A percentile compares a stretch with the other conserved stretches of the same genome.
phyloP scores from a whole-genome alignment of 2,888 invertebrate species.

The Gisinianus flammeolus region DNA sequence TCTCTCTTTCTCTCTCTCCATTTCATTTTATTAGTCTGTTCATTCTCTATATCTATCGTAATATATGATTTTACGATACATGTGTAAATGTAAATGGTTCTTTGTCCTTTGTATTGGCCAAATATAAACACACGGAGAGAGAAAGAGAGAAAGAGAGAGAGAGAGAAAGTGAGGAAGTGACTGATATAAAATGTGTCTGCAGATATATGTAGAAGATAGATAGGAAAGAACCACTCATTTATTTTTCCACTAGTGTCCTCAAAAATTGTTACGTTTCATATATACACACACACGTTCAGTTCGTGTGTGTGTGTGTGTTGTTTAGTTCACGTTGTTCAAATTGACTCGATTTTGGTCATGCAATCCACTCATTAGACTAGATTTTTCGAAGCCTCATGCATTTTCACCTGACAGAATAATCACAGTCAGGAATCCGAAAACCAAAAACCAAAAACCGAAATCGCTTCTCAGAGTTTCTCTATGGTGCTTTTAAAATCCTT shows the following conservation, averaged over 20 bases:
- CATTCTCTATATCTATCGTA: neutral
- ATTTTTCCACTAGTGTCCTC: neutral
- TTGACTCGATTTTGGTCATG: conserved; percentile 18
- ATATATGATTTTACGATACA: neutral
- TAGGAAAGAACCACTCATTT: conserved; percentile 8
- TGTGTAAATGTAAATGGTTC: neutral
- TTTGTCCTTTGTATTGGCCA: neutral
- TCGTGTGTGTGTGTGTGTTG: neutral
- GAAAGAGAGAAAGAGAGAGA: neutral
- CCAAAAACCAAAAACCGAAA: too few relatives aligned
- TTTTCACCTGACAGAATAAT: conserved; percentile 40
- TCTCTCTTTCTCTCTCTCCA: too few relatives aligned
- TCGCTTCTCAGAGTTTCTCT: too few relatives aligned
- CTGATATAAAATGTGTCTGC: neutral
- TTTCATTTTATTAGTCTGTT: neutral
- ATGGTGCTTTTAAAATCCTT: neutral
- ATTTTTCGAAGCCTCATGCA: conserved; percentile 36
- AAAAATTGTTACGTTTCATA: too few relatives aligned
- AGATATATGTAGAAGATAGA: conserved; percentile 1
- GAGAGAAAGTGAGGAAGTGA: conserved; percentile 1
- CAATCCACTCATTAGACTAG: conserved; percentile 41
- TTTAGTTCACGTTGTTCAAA: neutral
- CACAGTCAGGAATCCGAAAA: conserved; percentile 32
- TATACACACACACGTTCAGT: neutral
- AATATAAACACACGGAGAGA: neutral